Evolutionary conservation across 2,113 vertebrate genomes (phyloP).

Genomic region (Gobio gobio): DNA sequence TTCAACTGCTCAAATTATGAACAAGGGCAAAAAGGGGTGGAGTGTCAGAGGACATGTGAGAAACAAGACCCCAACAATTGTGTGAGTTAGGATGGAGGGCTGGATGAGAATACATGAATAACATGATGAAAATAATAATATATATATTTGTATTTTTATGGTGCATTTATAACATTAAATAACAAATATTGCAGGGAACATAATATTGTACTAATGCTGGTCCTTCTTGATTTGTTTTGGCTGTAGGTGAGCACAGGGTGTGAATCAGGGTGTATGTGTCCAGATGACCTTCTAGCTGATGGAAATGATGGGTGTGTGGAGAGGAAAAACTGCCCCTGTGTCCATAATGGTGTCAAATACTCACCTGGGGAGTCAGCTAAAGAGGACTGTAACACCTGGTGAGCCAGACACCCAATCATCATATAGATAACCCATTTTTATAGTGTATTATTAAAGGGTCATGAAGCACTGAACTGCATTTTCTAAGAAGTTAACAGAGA

Average conservation of each 20-base stretch:
- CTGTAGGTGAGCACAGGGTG: conserved; percentile 81
- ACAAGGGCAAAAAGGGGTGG: conserved; percentile 65
- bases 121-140: too few relatives aligned
- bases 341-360: conserved; percentile 81
- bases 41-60: conserved; percentile 90
- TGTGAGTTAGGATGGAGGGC: conserved; percentile 73
- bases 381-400: conserved; percentile 91
- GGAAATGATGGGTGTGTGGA: conserved; percentile 80
- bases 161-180: not conserved
- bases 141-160: not conserved
- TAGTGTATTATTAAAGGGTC: not conserved
- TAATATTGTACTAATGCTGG: not conserved
- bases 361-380: conserved; percentile 76
- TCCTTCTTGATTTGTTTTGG: not conserved
- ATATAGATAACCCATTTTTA: not conserved
- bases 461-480: too few relatives aligned
- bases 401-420: conserved; percentile 16
- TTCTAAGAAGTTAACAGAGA: too few relatives aligned
- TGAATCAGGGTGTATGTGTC: conserved; percentile 88
- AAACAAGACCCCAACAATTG: conserved; percentile 81
- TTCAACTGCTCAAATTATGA: conserved; percentile 79
- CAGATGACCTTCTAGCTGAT: conserved; percentile 78
- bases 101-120: not conserved
- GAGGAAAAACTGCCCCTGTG: conserved; percentile 81
- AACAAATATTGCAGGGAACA: not conserved